A percentile compares a stretch with the other conserved stretches of the same genome.
Evolutionary conservation across 1,140 invertebrate species (phyloP).

Genomic region (Panonychus citri): DNA sequence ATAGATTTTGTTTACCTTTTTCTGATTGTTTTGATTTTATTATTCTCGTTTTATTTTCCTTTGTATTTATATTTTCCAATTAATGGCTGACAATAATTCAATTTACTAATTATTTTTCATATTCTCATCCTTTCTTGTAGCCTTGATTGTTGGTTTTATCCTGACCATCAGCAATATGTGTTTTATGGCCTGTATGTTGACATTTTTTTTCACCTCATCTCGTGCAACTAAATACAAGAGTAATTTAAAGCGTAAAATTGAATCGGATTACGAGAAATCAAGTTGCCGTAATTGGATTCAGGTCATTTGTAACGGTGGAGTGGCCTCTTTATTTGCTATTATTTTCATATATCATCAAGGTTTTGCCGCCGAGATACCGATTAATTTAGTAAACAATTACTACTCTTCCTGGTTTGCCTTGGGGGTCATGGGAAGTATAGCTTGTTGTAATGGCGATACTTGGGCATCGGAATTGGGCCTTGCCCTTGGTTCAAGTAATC

Average conservation of each 20-base stretch:
- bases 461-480: conserved; percentile 72
- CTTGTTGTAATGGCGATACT: conserved; percentile 68
- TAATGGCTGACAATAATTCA: not conserved
- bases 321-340: conserved; percentile 48
- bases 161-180: conserved; percentile 51
- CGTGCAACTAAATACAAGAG: conserved; percentile 53
- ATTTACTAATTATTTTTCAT: not conserved
- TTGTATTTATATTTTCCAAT: not conserved
- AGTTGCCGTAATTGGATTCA: conserved; percentile 75
- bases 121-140: conserved; percentile 23
- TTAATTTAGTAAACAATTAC: conserved; percentile 53
- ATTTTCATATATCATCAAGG: conserved; percentile 58
- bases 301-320: conserved; percentile 66
- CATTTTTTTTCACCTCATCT: conserved; percentile 57
- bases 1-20: too few relatives aligned
- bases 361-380: conserved; percentile 40
- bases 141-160: conserved; percentile 47
- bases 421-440: conserved; percentile 44
- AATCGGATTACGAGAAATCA: conserved; percentile 55
- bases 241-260: conserved; percentile 42
- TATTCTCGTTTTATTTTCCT: not conserved
- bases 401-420: conserved; percentile 53
- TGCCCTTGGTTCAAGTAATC: conserved; percentile 39
- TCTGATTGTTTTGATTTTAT: too few relatives aligned
- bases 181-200: conserved; percentile 43